Base-by-base conservation (phyloP, 2,797 vertebrate genomes). In the Sus cebifrons region DNA sequence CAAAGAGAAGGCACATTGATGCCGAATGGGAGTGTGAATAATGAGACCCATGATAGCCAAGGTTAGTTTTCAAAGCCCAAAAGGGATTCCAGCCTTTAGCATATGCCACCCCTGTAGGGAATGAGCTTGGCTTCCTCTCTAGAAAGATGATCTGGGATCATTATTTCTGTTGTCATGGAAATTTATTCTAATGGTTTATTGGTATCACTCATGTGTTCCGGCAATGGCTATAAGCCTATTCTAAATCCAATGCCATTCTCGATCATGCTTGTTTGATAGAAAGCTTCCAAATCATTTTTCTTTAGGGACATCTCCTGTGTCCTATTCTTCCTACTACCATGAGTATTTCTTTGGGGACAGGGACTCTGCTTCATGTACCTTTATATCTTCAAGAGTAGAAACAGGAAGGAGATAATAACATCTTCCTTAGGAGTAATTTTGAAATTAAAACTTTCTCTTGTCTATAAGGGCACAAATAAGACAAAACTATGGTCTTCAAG, bases 141-240 rank as follows among this genome's bases (percentile, higher is more conserved):
- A 86, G 94, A 87, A 97, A 79, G 91, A 81, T 91, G 96, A 91
- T 91, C 74, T 86, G 71, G 52, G 74, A 68, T 94, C 78, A 93
- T 94, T 93, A 91, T 94, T 96, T 96, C 71, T 91, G 71, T 92
- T 91, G 92, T 96, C 86, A 96, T 91, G 91, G 95, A 94, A 95
- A 95, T 96, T 89, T 79, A 44, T 83, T 94, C 68, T 95, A 36
- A 58, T 68, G 36, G 81, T 70, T 89, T 86, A 65, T 62, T 93
- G 62, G 83, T 87, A 60, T 94, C 75, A 75, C 25, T 68, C 9
- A 7, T 93, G 93, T 96, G 29, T 93, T 89, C 84, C 75, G 83
- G 29, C 65, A 21, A 40, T 92, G 67, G 64, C 77, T 21, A 0
- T 77, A 68, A 54, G 71, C 62, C 20, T 73, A 4, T 64, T 96